These are phyloP conservation scores for Nemoura dubitans DNA, from an alignment of 2,888 invertebrate species.

Conservation along the genomic window DNA sequence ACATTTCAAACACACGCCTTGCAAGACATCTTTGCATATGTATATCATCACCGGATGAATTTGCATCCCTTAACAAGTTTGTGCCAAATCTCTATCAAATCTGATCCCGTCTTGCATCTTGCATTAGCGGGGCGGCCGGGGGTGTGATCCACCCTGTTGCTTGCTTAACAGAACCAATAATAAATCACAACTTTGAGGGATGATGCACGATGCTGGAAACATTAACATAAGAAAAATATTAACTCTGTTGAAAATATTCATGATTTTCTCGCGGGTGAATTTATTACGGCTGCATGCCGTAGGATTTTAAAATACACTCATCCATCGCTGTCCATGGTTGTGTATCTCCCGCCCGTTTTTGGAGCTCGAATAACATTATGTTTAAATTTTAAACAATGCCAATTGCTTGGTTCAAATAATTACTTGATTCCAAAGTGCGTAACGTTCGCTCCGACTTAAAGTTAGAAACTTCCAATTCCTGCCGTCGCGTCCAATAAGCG, in stretches of 20 bases:
- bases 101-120: slow-evolving; percentile 41
- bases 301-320: background rate
- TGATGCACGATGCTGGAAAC: background rate
- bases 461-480: background rate
- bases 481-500: background rate
- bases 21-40: slow-evolving; percentile 47
- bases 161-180: slow-evolving; percentile 34
- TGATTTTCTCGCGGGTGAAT: slow-evolving; percentile 1
- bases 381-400: background rate
- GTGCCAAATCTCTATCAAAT: slow-evolving; percentile 46
- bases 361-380: background rate
- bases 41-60: slow-evolving; percentile 43
- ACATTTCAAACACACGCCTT: slow-evolving; percentile 10
- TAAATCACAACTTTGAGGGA: slow-evolving; percentile 39
- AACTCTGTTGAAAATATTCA: slow-evolving; percentile 16
- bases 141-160: background rate
- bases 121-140: background rate
- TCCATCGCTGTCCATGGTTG: background rate
- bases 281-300: background rate
- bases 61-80: slow-evolving; percentile 48
- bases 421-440: background rate
- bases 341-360: background rate
- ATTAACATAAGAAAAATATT: slow-evolving; percentile 40
- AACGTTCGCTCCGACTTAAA: background rate
- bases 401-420: background rate